These are phyloP conservation scores for Menura novaehollandiae DNA, from an alignment of 2,113 vertebrate species.

Conservation along the genomic window DNA sequence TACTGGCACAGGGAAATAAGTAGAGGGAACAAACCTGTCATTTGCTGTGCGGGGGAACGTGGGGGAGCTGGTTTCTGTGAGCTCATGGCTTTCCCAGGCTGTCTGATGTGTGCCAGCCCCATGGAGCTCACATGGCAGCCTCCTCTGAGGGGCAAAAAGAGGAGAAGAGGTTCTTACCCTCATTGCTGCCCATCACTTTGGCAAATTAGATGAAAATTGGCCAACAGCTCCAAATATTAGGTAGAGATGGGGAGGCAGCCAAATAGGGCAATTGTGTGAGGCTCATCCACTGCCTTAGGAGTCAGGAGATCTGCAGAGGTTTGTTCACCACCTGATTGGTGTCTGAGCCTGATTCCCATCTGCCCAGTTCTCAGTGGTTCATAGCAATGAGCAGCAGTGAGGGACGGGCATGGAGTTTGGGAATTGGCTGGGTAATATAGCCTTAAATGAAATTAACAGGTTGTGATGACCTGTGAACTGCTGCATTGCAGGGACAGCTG, in stretches of 20 bases:
- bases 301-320: neutral
- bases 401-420: neutral
- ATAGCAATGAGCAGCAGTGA: neutral
- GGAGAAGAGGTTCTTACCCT: neutral
- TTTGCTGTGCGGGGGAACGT: neutral
- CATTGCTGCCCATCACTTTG: neutral
- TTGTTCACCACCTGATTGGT: neutral
- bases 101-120: neutral
- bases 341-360: neutral
- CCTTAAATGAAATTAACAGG: neutral
- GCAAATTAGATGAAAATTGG: neutral
- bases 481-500: neutral
- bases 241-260: neutral
- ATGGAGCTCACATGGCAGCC: neutral
- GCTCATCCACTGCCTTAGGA: neutral
- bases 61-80: neutral
- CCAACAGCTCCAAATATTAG: neutral
- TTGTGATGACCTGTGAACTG: neutral
- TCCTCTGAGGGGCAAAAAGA: neutral
- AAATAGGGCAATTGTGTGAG: accelerated
- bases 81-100: neutral
- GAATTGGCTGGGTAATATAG: neutral
- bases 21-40: constrained; percentile 14
- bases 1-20: neutral
- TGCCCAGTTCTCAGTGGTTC: accelerated